Evolutionary conservation across 2,888 invertebrate species (phyloP).

Genomic region (Cataglyphis livida): DNA sequence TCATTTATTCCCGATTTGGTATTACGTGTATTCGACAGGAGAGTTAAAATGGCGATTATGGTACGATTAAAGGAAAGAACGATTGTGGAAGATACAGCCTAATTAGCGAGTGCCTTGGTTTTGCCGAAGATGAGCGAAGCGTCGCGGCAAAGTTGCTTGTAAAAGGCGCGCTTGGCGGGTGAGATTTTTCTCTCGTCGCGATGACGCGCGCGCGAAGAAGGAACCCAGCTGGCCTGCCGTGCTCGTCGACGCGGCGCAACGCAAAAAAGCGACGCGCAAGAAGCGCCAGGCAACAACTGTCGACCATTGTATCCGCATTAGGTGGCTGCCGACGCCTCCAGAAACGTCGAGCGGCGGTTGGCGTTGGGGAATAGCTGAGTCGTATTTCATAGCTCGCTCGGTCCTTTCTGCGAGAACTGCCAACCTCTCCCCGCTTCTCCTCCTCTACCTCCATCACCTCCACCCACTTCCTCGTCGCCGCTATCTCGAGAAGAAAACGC

Average conservation of each 20-base stretch:
- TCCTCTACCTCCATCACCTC: no score
- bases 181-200: slow-evolving; percentile 35
- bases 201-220: slow-evolving; percentile 30
- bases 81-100: neutral
- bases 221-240: slow-evolving; percentile 47
- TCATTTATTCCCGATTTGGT: neutral
- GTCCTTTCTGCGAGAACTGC: slow-evolving; percentile 47
- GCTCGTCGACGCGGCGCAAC: slow-evolving; percentile 23
- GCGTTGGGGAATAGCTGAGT: slow-evolving; percentile 68
- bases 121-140: neutral
- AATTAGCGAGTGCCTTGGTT: slow-evolving; percentile 32
- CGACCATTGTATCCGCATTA: slow-evolving; percentile 79
- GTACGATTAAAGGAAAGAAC: slow-evolving; percentile 21
- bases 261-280: slow-evolving; percentile 67
- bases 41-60: neutral
- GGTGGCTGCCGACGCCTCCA: slow-evolving; percentile 69
- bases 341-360: slow-evolving; percentile 56
- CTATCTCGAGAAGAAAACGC: slow-evolving; percentile 10
- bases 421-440: neutral
- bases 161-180: slow-evolving; percentile 21
- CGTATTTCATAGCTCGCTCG: slow-evolving; percentile 73
- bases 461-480: neutral
- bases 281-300: slow-evolving; percentile 77
- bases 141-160: neutral
- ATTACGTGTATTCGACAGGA: neutral